phyloP scores from a whole-genome alignment of 92 coral and sea anemone species.

The Zoanthus gigantus region DNA sequence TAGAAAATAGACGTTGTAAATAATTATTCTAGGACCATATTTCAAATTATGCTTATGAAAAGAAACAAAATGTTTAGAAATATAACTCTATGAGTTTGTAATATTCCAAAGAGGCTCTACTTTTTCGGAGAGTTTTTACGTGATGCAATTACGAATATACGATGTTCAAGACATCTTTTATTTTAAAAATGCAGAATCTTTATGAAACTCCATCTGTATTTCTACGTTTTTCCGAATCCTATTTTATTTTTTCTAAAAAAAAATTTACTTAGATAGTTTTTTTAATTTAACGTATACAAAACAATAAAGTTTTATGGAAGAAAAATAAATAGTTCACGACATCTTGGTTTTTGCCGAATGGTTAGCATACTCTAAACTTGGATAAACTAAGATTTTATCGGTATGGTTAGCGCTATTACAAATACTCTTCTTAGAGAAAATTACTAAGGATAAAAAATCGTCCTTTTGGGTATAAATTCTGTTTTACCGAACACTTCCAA shows the following conservation, averaged over 20 bases:
- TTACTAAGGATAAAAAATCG: not conserved
- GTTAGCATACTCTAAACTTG: not conserved
- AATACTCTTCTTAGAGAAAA: not conserved
- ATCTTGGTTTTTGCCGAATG: not conserved
- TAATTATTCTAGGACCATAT: slow-evolving; percentile 37
- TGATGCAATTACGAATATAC: not conserved
- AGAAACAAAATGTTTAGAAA: slow-evolving; percentile 26
- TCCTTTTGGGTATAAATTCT: not conserved
- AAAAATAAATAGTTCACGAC: not conserved
- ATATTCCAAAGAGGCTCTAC: slow-evolving; percentile 17
- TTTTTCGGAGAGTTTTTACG: slow-evolving; percentile 7
- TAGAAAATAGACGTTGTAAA: slow-evolving; percentile 42
- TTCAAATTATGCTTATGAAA: slow-evolving; percentile 45
- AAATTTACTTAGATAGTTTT: slow-evolving; percentile 12
- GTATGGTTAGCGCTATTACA: not conserved
- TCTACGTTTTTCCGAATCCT: not conserved
- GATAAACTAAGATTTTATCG: not conserved
- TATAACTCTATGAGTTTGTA: slow-evolving; percentile 39
- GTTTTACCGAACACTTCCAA: not conserved
- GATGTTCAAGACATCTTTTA: slow-evolving; percentile 20
- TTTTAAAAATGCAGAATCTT: slow-evolving; percentile 35
- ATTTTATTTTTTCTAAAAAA: slow-evolving; percentile 7
- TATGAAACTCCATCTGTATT: not conserved
- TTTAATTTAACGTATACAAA: not conserved
- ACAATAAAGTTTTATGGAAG: slow-evolving; percentile 12